Conservation (phyloP, 2,888 invertebrate genomes). For the Frankliniella fusca region DNA sequence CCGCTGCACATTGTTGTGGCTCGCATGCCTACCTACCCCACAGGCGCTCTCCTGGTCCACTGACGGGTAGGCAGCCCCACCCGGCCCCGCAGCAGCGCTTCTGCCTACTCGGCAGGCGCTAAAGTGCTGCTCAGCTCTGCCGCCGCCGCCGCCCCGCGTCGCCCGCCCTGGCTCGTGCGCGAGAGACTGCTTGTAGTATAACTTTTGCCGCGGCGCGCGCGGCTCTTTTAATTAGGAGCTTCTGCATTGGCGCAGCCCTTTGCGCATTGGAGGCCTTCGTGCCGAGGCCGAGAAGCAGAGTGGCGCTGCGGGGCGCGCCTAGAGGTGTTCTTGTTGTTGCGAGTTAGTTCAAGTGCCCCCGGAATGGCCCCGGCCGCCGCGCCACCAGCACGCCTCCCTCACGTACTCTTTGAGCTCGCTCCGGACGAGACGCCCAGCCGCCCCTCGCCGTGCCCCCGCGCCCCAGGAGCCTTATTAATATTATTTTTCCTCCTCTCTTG, state of each 20-base stretch:
- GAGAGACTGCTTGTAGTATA: too few species aligned
- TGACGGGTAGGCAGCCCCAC: too few species aligned
- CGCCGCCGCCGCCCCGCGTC: too few species aligned
- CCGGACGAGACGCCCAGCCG: neutral
- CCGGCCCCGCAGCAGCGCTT: too few species aligned
- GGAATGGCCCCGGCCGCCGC: neutral
- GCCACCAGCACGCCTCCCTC: neutral
- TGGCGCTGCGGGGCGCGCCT: neutral
- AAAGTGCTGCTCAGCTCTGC: too few species aligned
- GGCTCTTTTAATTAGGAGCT: conserved; percentile 2
- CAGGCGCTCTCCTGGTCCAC: neutral
- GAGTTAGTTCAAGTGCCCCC: conserved; percentile 3
- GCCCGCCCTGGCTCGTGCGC: too few species aligned
- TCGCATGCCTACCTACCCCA: neutral
- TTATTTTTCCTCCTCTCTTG: too few species aligned
- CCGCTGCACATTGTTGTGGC: too few species aligned
- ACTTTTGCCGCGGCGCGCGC: too few species aligned
- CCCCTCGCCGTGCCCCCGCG: neutral
- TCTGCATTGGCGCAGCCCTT: neutral
- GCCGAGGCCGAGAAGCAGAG: too few species aligned
- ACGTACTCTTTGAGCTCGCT: neutral
- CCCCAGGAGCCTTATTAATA: neutral
- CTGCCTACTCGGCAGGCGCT: neutral
- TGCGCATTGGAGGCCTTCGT: neutral
- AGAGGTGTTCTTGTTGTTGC: conserved; percentile 1